Conservation (phyloP, 2,888 invertebrate species). For the Epicampocera succincta region DNA sequence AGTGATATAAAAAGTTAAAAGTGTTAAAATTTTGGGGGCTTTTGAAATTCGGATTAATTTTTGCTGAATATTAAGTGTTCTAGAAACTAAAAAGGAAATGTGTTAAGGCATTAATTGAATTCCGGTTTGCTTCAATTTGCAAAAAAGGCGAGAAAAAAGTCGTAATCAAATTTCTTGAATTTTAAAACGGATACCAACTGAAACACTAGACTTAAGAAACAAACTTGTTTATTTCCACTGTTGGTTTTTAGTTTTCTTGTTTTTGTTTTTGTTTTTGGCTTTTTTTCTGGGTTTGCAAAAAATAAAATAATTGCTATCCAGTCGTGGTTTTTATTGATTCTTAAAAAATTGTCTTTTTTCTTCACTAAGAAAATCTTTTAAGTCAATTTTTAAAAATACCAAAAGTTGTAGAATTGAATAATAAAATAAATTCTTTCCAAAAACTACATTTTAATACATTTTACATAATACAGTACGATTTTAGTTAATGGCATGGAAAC, state of each 20-base stretch:
- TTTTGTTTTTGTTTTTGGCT: slow-evolving; percentile 14
- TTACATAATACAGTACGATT: too few species aligned
- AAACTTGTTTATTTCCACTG: slow-evolving; percentile 56
- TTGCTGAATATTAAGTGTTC: slow-evolving; percentile 35
- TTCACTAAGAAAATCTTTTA: too few species aligned
- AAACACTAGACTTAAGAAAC: slow-evolving; percentile 65
- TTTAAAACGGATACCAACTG: neutral
- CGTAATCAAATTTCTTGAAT: slow-evolving; percentile 38
- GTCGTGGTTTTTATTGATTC: too few species aligned
- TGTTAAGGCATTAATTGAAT: slow-evolving; percentile 56
- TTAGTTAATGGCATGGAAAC: too few species aligned
- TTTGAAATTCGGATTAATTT: slow-evolving; percentile 13
- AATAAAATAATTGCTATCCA: too few species aligned
- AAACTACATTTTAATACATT: too few species aligned
- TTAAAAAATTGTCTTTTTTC: too few species aligned
- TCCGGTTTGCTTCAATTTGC: slow-evolving; percentile 56
- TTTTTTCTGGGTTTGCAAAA: neutral
- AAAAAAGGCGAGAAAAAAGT: slow-evolving; percentile 9
- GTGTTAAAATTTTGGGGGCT: slow-evolving; percentile 35
- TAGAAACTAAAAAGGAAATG: slow-evolving; percentile 52
- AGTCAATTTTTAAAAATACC: too few species aligned
- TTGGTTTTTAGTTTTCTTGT: slow-evolving; percentile 1
- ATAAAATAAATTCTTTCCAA: too few species aligned
- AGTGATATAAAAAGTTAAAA: slow-evolving; percentile 1
- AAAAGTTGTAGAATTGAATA: too few species aligned